Evolutionary conservation across 1,140 invertebrate species (phyloP), one percentile per base, ranked within the genome.

Genomic region (Pachypeltis micranthus): DNA sequence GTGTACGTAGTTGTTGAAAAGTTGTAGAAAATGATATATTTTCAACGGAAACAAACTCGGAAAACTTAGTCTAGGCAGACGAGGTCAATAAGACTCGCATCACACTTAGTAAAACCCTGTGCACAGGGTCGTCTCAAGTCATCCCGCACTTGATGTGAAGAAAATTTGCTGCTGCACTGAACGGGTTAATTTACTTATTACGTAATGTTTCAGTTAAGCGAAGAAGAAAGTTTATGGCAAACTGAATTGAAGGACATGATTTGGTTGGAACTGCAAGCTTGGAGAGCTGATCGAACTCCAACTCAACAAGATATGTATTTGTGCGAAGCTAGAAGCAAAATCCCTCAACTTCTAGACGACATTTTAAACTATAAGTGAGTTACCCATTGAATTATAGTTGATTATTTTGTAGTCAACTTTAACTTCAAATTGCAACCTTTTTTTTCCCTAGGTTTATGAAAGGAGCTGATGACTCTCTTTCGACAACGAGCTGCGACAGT

Each of bases 181-280:
- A 56, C 19, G 7, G 27, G 61, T 51, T 31, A 21, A 14, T 51
- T 65, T 34, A 60, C 44, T 16, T 31, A 47, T 44, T 57, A 68
- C 47, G 71, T 67, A 64, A 63, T 66, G 70, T 73, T 73, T 24
- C 78, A 90, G 79, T 82, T 88, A 69, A 91, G 87, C 67, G 78
- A 82, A 65, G 90, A 94, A 73, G 88, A 93, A 71, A 81, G 86
- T 56, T 74, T 87, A 47, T 93, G 88, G 87, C 88, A 93, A 72
- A 91, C 87, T 65, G 86, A 91, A 74, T 73, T 90, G 7, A 91
- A 91, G 74, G 91, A 93, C 76, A 76, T 91, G 65, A 86, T 94
- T 63, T 95, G 92, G 92, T 71, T 94, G 66, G 91, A 94, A 77
- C 75, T 95, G 29, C 88, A 90, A 71, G 91, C 90, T 1, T 85